Evolutionary conservation across 2,888 invertebrate genomes (phyloP).

Genomic region (Leptopilina syphax): DNA sequence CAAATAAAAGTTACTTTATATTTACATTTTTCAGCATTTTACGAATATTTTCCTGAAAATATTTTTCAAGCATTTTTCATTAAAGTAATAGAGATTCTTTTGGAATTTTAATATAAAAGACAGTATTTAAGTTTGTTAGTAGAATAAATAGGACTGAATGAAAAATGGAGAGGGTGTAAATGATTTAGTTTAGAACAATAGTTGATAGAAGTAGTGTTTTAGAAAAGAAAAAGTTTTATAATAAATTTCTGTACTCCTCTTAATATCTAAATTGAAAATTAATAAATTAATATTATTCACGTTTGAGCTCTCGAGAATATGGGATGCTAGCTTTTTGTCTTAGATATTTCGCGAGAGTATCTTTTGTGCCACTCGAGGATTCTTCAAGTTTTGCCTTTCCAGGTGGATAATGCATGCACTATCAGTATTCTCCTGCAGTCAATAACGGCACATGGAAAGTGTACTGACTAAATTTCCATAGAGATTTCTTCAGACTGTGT

Average conservation of each 20-base stretch:
- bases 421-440: constrained; percentile 68
- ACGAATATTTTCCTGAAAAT: too few relatives aligned
- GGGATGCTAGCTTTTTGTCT: not conserved
- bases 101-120: constrained; percentile 3
- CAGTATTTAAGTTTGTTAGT: not conserved
- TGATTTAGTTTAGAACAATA: too few relatives aligned
- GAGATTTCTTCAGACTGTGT: constrained; percentile 63
- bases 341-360: not conserved
- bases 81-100: too few relatives aligned
- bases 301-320: not conserved
- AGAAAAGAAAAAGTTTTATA: not conserved
- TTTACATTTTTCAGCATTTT: not conserved
- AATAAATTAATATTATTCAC: too few relatives aligned
- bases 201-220: not conserved
- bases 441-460: constrained; percentile 66
- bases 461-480: constrained; percentile 67
- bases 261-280: too few relatives aligned
- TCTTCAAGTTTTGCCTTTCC: constrained; percentile 29
- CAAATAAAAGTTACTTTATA: not conserved
- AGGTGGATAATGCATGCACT: constrained; percentile 67
- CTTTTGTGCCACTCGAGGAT: constrained; percentile 35
- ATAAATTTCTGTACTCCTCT: too few relatives aligned
- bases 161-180: too few relatives aligned
- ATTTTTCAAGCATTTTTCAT: too few relatives aligned
- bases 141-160: too few relatives aligned